A percentile compares a stretch with the other conserved stretches of the same genome.
phyloP scores from a whole-genome alignment of 2,113 vertebrate species.

The Chinchilla lanigera region DNA sequence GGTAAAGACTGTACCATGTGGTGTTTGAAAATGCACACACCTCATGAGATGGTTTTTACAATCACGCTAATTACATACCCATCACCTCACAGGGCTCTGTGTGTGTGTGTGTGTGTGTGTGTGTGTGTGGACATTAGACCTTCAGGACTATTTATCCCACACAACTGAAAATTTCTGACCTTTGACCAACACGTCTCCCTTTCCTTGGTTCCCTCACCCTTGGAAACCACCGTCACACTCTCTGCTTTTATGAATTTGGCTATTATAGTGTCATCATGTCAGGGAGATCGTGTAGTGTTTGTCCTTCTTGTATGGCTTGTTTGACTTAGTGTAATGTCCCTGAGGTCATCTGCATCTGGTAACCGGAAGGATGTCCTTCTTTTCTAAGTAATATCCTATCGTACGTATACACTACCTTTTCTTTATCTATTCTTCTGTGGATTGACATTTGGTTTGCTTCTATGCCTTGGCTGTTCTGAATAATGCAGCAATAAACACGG shows the following conservation, averaged over 20 bases:
- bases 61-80: background rate
- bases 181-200: background rate
- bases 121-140: too few species aligned
- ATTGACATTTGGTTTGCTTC: background rate
- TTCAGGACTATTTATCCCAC: too few species aligned
- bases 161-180: background rate
- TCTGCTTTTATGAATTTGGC: background rate
- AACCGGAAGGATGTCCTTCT: background rate
- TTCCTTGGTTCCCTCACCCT: too few species aligned
- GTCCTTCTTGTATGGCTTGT: background rate
- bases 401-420: background rate
- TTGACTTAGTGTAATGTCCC: background rate
- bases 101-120: background rate
- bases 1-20: background rate
- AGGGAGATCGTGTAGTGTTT: too few species aligned
- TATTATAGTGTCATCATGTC: background rate
- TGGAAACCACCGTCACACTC: rapidly evolving
- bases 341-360: too few species aligned
- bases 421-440: background rate
- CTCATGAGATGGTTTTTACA: too few species aligned
- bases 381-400: background rate
- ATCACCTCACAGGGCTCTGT: background rate
- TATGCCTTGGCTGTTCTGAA: background rate
- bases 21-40: background rate
- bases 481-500: background rate